A percentile compares a stretch with the other conserved stretches of the same genome.
Conservation (phyloP, 2,888 invertebrate species). For the Lymantria dispar region DNA sequence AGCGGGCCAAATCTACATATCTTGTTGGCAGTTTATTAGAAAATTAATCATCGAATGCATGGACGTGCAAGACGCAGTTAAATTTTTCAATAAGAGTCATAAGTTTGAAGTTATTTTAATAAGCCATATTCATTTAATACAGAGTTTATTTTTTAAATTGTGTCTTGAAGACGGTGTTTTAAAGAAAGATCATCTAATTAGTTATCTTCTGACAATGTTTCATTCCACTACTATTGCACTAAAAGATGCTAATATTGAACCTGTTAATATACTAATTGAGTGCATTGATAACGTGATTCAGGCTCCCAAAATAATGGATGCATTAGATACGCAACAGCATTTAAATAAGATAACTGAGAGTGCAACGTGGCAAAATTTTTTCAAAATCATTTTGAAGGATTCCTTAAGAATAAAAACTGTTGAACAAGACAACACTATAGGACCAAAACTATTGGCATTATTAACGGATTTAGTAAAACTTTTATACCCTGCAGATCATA, state of each 20-base stretch:
- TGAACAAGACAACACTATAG: slow-evolving; percentile 50
- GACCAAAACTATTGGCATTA: slow-evolving; percentile 78
- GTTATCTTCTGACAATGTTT: slow-evolving; percentile 80
- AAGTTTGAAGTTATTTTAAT: slow-evolving; percentile 84
- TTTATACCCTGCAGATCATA: slow-evolving; percentile 74
- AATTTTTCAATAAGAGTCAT: slow-evolving; percentile 81
- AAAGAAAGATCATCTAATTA: slow-evolving; percentile 67
- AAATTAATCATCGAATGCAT: slow-evolving; percentile 84
- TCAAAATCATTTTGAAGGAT: slow-evolving; percentile 85
- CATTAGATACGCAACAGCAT: slow-evolving; percentile 40
- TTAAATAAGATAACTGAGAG: slow-evolving; percentile 64
- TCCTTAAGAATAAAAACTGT: slow-evolving; percentile 79
- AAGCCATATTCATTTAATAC: slow-evolving; percentile 81
- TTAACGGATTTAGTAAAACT: slow-evolving; percentile 81
- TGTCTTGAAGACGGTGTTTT: slow-evolving; percentile 51
- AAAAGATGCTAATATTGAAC: slow-evolving; percentile 61
- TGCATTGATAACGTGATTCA: slow-evolving; percentile 57
- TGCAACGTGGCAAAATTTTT: slow-evolving; percentile 82
- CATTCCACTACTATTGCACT: slow-evolving; percentile 74
- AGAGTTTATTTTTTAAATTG: slow-evolving; percentile 79
- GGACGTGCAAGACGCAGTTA: slow-evolving; percentile 69
- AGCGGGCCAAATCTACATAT: slow-evolving; percentile 84
- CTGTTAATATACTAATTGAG: slow-evolving; percentile 44
- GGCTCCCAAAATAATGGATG: slow-evolving; percentile 52
- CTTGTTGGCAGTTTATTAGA: slow-evolving; percentile 81